Conservation (phyloP, 2,888 invertebrate genomes). For the Synergus japonicus region DNA sequence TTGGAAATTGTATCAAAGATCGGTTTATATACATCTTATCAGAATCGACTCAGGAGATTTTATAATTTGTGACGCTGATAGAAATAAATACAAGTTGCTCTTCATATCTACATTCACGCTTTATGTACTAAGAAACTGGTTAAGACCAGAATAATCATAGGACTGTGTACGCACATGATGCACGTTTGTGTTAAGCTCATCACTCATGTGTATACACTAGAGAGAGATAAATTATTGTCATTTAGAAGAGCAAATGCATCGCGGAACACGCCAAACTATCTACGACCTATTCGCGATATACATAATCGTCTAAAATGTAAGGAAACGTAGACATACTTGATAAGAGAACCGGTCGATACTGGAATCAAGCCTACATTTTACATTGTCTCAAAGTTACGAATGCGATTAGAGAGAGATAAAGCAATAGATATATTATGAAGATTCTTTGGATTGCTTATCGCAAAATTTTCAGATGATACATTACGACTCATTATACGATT, state of each 20-base stretch:
- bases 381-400: conserved; percentile 12
- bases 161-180: neutral
- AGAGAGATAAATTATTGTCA: conserved; percentile 54
- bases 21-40: conserved; percentile 1
- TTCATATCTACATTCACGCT: neutral
- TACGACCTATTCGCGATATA: conserved; percentile 26
- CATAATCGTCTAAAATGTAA: conserved; percentile 40
- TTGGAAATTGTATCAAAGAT: neutral
- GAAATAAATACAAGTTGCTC: conserved; percentile 44
- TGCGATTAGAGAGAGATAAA: conserved; percentile 6
- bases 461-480: neutral
- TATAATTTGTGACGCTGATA: conserved; percentile 46
- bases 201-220: conserved; percentile 41
- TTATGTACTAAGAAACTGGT: conserved; percentile 52
- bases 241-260: conserved; percentile 39
- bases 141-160: conserved; percentile 52
- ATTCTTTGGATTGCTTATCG: neutral
- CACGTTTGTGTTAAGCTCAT: conserved; percentile 36
- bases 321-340: conserved; percentile 23
- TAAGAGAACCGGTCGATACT: conserved; percentile 29
- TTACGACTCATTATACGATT: neutral
- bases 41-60: conserved; percentile 10
- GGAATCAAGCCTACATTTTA: neutral
- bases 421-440: neutral
- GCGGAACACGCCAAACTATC: conserved; percentile 23